Evolutionary conservation across 2,888 invertebrate genomes (phyloP), one percentile per base, ranked within the genome.

Genomic region (Drosophila nr. perissopoda): DNA sequence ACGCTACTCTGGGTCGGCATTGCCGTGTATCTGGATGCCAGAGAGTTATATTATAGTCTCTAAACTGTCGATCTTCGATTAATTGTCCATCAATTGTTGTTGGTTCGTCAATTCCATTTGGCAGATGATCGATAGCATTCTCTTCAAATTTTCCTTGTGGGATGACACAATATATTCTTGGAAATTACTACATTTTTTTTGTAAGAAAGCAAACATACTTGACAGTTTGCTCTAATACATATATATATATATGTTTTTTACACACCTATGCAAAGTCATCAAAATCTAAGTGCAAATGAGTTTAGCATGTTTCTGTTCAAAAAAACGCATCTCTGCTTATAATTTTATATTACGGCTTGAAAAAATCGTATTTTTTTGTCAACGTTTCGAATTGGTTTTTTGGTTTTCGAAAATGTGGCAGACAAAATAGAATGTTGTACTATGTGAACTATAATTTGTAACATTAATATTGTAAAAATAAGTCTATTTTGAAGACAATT

Each of bases 1-100:
- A 96, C 96, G 0, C 94, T 94, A 0, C 93, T 98, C 18, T 99
- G 98, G 98, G 94, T 97, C 0, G 92, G 96, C 46, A 95, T 98
- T 27, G 96, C 98, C 0, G 95, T 96, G 86, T 94, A 96, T 87
- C 95, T 98, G 92, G 96, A 96, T 83, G 94, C 94, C 83, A 96
- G 96, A 84, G 95, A 96, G 36, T 90, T 91, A 69, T 92, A 92
- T 75, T 92, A 92, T 58, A 92, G 86, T 67, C 59, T 92, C 13
- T 92, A 84, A 78, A 10, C 13, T 33, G 0, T 33, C 33, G 33
- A 0, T 33, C 10, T 33, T 10, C 33, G 33, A 33, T 33, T 33
- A 33, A 33, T 4, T 33, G 33, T 33, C 11, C 33, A 4, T 33
- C 4, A 33, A 33, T 33, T 33, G 10, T 33, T 11, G 33, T 33